Percentiles rank a stretch among this genome's conserved stretches.
These are phyloP conservation scores for Tetramorium bicarinatum DNA, from an alignment of 2,888 invertebrate genomes.

Conservation along the genomic window DNA sequence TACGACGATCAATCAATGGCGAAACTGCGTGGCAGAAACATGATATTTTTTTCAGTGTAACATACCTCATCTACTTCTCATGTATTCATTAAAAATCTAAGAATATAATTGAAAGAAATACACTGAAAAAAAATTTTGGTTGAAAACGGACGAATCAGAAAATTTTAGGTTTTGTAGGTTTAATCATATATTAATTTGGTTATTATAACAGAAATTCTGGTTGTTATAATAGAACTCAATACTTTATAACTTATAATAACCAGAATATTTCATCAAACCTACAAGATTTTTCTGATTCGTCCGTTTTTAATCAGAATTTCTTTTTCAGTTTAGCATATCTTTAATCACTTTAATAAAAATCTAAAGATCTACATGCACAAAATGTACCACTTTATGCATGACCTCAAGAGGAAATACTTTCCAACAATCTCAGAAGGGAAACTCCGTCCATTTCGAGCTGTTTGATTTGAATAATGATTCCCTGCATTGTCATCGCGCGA, in stretches of 20 bases:
- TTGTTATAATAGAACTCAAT: too few relatives aligned
- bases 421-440: background rate
- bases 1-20: too few relatives aligned
- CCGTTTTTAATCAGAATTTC: too few relatives aligned
- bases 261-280: too few relatives aligned
- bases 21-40: background rate
- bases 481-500: conserved; percentile 42
- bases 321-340: background rate
- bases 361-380: background rate
- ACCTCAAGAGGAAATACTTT: background rate
- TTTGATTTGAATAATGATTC: conserved; percentile 35
- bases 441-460: conserved; percentile 3
- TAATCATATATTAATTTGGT: too few relatives aligned
- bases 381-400: background rate
- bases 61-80: background rate
- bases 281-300: too few relatives aligned
- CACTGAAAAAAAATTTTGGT: too few relatives aligned
- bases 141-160: too few relatives aligned
- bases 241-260: too few relatives aligned
- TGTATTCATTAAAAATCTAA: background rate
- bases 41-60: background rate
- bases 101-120: background rate
- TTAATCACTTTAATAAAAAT: background rate
- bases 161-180: too few relatives aligned
- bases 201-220: too few relatives aligned